Evolutionary conservation across 2,888 invertebrate species (phyloP).

Genomic region (Drosophila borealis): DNA sequence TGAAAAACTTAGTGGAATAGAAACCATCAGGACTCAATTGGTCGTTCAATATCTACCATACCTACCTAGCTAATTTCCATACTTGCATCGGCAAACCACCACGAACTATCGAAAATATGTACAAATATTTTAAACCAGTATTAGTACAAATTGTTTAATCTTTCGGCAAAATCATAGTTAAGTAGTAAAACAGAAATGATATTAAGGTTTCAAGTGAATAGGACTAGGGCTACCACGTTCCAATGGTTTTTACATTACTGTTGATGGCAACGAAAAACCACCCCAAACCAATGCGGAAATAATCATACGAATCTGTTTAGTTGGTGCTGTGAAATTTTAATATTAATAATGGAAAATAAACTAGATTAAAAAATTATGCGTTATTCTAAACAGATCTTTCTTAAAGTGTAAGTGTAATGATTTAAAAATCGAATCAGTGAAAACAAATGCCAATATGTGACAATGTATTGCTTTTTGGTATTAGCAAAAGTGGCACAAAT

Average conservation of each 20-base stretch:
- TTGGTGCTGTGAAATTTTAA: constrained; percentile 4
- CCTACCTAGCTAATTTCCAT: background rate
- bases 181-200: background rate
- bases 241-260: constrained; percentile 3
- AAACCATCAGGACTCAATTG: no score
- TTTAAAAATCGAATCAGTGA: background rate
- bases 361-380: constrained; percentile 5
- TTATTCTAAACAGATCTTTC: background rate
- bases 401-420: constrained; percentile 13
- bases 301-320: constrained; percentile 13
- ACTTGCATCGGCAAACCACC: constrained; percentile 8
- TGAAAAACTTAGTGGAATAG: no score
- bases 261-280: constrained; percentile 11
- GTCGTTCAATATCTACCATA: no score
- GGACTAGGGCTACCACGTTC: background rate
- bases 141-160: background rate
- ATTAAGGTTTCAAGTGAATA: background rate
- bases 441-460: background rate
- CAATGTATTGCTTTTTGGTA: background rate
- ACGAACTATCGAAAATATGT: constrained; percentile 14
- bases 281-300: constrained; percentile 6
- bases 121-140: constrained; percentile 17
- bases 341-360: background rate
- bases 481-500: constrained; percentile 8
- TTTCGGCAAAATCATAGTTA: background rate